Percentiles rank a stretch among this genome's conserved stretches.
Evolutionary conservation across 2,113 vertebrate genomes (phyloP).

Genomic region (Notarius quadriscutis): DNA sequence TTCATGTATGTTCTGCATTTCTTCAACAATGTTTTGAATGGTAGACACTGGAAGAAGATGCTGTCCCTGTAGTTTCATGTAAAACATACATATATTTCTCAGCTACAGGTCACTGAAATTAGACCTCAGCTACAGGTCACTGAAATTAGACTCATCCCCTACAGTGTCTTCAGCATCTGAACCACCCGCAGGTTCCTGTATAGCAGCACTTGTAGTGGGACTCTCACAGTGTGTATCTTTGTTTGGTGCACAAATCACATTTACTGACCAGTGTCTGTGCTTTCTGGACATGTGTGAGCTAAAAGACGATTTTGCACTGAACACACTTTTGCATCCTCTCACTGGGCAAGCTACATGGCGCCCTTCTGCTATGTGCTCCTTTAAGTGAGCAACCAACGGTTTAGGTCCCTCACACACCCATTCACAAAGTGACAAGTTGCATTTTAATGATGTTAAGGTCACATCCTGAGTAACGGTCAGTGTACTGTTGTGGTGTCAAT

Average conservation of each 20-base stretch:
- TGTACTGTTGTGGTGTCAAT: slow-evolving; percentile 11
- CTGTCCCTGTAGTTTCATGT: too few species aligned
- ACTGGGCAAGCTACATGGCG: not conserved
- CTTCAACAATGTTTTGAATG: too few species aligned
- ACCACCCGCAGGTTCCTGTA: not conserved
- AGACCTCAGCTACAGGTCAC: too few species aligned
- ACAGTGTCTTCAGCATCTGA: too few species aligned
- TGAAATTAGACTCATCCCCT: too few species aligned
- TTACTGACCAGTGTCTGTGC: not conserved
- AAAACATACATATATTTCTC: too few species aligned
- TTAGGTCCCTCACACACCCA: slow-evolving; percentile 30
- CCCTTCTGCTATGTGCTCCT: not conserved
- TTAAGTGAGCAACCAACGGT: slow-evolving; percentile 3
- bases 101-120: too few species aligned
- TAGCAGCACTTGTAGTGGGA: not conserved
- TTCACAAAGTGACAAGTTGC: slow-evolving; percentile 36
- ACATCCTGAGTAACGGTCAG: not conserved
- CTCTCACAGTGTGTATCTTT: not conserved
- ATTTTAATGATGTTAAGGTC: slow-evolving; percentile 4
- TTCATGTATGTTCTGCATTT: not conserved
- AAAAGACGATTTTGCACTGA: not conserved
- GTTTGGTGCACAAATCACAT: not conserved
- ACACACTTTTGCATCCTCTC: not conserved
- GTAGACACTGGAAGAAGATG: too few species aligned
- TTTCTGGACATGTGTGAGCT: not conserved